phyloP scores from a whole-genome alignment of 2,113 vertebrate species.

The Cricetomys ansorgei region DNA sequence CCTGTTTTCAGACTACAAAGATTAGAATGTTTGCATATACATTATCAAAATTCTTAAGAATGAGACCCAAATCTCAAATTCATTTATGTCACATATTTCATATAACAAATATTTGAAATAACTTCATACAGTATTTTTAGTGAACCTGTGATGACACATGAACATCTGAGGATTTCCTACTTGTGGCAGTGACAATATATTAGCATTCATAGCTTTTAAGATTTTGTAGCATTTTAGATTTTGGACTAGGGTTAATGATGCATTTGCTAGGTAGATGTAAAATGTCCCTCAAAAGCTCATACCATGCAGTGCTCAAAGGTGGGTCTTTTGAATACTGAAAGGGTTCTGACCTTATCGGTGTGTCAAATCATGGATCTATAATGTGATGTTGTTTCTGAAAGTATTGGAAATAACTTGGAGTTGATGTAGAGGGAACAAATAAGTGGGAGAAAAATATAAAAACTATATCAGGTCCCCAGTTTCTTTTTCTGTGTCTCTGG shows the following conservation, averaged over 20 bases:
- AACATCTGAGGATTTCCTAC: too few species aligned
- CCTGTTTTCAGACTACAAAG: background rate
- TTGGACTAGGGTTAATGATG: background rate
- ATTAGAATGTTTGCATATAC: background rate
- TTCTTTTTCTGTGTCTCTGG: background rate
- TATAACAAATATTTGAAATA: background rate
- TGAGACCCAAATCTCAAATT: background rate
- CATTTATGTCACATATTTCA: background rate
- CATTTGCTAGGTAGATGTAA: background rate
- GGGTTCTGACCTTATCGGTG: background rate
- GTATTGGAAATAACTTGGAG: background rate
- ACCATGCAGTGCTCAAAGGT: background rate
- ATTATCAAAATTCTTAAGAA: background rate
- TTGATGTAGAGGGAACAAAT: accelerated
- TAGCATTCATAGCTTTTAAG: background rate
- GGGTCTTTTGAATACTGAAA: background rate
- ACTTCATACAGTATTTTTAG: background rate
- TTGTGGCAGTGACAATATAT: background rate
- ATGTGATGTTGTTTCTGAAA: background rate
- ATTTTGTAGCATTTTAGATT: background rate
- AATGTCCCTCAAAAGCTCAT: background rate
- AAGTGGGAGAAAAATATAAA: too few species aligned
- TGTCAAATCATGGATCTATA: background rate
- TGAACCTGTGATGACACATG: background rate
- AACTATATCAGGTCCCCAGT: too few species aligned